Base-by-base conservation (phyloP, 1,140 invertebrate genomes). In the Psix sp. region DNA sequence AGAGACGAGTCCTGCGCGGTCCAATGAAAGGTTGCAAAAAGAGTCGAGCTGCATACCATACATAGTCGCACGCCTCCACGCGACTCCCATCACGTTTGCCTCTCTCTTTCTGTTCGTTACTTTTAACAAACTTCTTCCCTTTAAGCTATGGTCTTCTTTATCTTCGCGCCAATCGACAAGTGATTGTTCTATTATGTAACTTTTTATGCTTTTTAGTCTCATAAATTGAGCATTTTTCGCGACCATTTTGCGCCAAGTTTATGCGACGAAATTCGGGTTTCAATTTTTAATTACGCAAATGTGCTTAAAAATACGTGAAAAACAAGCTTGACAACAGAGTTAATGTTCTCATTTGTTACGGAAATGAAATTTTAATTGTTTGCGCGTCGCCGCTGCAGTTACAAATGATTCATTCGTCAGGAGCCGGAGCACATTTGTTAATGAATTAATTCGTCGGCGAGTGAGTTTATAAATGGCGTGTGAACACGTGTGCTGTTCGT, bases 1-100 rank as follows among this genome's bases (percentile, higher is more conserved):
- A 49, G 26, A 42, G 54, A 56, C 36, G 63, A 49, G 35, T 18
- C 20, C 17, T 51, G n/a, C n/a, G n/a, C n/a, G 56, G 45, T 42
- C 66, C 74, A 81, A 81, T 80, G 77, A 77, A 78, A 79, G 77
- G 68, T 74, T 72, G 71, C 49, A 77, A 81, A 79, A 83, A n/a
- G n/a, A 78, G 57, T 62, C 36, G 42, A 68, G 62, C 54, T 76
- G 79, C 77, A 80, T 82, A 78, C 81, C 81, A 74, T 71, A 72
- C 77, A 82, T 82, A 82, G 79, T 81, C 79, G 68, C 79, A 83
- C 79, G 78, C 77, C 80, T 79, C 77, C 77, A 82, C 82, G 80
- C 77, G 80, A 83, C 80, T 77, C 70, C 51, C 77, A 70, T 75
- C 74, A 59, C 54, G 31, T 57, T 59, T 46, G 36, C 9, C 14